Evolutionary conservation across 2,113 vertebrate genomes (phyloP).

Genomic region (Urocolius indicus): DNA sequence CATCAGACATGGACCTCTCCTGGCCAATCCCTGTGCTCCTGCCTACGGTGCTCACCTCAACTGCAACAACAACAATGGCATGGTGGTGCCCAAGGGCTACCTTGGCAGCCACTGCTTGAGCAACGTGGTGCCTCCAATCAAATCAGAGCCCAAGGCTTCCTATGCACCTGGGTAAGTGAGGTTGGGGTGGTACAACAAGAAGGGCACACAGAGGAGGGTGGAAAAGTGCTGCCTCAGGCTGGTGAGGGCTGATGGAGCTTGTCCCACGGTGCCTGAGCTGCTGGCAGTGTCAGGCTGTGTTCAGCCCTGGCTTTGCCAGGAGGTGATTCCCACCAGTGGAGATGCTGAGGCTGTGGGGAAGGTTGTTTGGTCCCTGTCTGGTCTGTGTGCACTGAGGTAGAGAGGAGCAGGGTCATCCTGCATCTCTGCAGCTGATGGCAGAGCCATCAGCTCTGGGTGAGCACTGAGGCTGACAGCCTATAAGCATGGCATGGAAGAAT

Average conservation of each 20-base stretch:
- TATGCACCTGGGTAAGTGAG: slow-evolving; percentile 92
- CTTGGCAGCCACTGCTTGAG: slow-evolving; percentile 78
- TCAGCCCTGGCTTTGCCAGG: not conserved
- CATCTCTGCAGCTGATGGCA: accelerated
- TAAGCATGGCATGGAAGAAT: not conserved
- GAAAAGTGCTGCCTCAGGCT: not conserved
- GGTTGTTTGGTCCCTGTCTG: not conserved
- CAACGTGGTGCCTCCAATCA: slow-evolving; percentile 84
- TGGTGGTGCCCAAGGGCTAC: slow-evolving; percentile 87
- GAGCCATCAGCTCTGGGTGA: accelerated
- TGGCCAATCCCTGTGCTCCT: slow-evolving; percentile 71
- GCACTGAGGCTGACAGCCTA: accelerated
- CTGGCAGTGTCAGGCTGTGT: accelerated
- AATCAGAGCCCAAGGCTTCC: slow-evolving; percentile 91
- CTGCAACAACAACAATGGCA: slow-evolving; percentile 84
- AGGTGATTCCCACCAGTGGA: not conserved
- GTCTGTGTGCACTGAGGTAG: not conserved
- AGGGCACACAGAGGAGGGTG: not conserved
- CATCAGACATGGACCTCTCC: slow-evolving; percentile 69
- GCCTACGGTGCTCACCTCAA: slow-evolving; percentile 75
- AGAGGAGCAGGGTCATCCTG: not conserved
- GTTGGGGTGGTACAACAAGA: not conserved
- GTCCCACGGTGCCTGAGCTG: not conserved
- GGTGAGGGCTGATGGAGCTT: not conserved
- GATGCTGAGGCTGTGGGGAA: not conserved